These are phyloP conservation scores for Ambastaia sidthimunki DNA, from an alignment of 2,797 vertebrate species.

Conservation along the genomic window DNA sequence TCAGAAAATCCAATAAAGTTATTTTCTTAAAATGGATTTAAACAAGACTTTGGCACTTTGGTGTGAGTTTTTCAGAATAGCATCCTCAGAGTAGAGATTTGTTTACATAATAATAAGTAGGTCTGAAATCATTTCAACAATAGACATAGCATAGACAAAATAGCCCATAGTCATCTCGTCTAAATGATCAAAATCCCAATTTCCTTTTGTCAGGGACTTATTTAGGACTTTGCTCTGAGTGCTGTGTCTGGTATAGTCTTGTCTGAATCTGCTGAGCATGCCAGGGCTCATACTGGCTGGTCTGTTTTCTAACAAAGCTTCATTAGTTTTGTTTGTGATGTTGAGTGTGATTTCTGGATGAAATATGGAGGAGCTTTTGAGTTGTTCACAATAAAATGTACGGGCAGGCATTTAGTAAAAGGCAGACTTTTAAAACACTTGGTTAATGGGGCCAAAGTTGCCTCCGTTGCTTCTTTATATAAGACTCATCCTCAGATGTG, in stretches of 20 bases:
- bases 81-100: background rate
- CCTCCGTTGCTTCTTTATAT: background rate
- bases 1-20: background rate
- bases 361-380: background rate
- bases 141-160: background rate
- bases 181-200: background rate
- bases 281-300: slow-evolving; percentile 10
- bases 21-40: background rate
- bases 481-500: background rate
- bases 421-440: background rate
- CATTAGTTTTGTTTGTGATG: slow-evolving; percentile 34
- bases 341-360: slow-evolving; percentile 21
- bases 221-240: slow-evolving; percentile 6
- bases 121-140: background rate
- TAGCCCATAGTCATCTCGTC: slow-evolving; percentile 1
- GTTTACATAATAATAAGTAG: background rate
- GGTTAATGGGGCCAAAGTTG: background rate
- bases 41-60: background rate
- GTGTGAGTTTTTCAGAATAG: background rate
- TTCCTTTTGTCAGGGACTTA: background rate
- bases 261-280: background rate
- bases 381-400: background rate
- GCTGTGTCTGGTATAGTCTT: slow-evolving; percentile 1
- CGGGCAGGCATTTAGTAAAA: slow-evolving; percentile 6
- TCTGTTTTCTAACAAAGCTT: slow-evolving; percentile 29